Evolutionary conservation across 2,113 vertebrate genomes (phyloP).

Genomic region (Crotophaga sulcirostris): DNA sequence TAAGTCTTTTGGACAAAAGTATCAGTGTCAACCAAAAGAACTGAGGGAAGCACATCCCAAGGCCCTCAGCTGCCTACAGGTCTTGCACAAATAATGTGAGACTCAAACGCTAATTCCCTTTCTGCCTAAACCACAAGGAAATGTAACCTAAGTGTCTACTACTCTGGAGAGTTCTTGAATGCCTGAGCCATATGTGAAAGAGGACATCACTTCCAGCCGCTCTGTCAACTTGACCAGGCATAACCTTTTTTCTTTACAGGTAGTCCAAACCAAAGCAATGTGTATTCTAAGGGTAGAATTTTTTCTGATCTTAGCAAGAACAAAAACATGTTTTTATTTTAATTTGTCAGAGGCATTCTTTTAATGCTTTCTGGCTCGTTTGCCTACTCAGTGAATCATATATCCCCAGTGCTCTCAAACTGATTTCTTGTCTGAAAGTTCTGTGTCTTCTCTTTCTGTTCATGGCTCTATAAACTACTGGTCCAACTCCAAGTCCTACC

Average conservation of each 20-base stretch:
- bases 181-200: neutral
- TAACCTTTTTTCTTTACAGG: neutral
- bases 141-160: neutral
- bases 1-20: neutral
- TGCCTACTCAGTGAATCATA: neutral
- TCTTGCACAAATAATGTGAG: neutral
- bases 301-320: neutral
- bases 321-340: neutral
- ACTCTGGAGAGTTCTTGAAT: neutral
- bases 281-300: neutral
- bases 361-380: neutral
- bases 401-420: neutral
- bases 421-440: neutral
- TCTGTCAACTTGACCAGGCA: neutral
- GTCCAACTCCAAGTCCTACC: neutral
- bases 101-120: neutral
- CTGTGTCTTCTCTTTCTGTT: neutral
- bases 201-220: neutral
- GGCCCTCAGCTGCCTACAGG: neutral
- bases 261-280: neutral
- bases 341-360: neutral
- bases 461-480: neutral
- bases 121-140: neutral
- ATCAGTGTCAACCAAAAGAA: neutral
- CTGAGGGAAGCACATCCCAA: neutral